Base-by-base conservation (phyloP, 53 echinoderm and acorn worm species). In the Mesocentrotus franciscanus region DNA sequence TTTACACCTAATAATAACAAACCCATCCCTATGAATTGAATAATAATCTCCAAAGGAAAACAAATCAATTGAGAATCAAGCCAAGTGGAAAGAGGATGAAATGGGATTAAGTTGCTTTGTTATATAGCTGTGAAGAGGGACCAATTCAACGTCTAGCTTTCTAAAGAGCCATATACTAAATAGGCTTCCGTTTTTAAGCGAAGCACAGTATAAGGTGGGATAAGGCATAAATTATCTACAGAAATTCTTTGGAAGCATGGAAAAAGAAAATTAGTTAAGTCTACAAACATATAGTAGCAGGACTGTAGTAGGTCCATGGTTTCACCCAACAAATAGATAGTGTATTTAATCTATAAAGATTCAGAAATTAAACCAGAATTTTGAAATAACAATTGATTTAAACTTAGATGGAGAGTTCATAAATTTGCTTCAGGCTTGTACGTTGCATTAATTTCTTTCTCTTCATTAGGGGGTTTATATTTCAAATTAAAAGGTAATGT, bases 51-150 rank as follows among this genome's bases (percentile, higher is more conserved):
- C 18, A 49, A 84, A 18, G 30, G 27, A 75, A 75, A 75, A 75
- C n/a, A 27, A 84, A 55, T 84, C 84, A 84, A 84, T 84, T 29
- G 10, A 49, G 84, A 84, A 84, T 49, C 84, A 84, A 49, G 84
- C 42, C 29, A 49, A 84, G 18, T 42, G 49, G 6, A 84, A 84
- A 55, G 84, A 39, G 55, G 55, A 49, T 49, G 84, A 49, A 84
- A 55, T 84, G 24, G 42, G 55, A 84, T 84, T 42, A 55, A 49
- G 55, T 84, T 84, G 84, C 84, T 8, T 84, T 84, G 24, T 29
- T 75, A n/a, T 14, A 20, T 24, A 4, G 9, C 24, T 9, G 27
- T 8, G 84, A 49, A 84, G 15, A 84, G 12, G 8, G 20, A 49
- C 84, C 84, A 55, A 84, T 84, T 36, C 20, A 42, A 49, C 42